These are phyloP conservation scores for Tenualosa thibaudeaui DNA, from an alignment of 2,797 vertebrate species.

Conservation along the genomic window DNA sequence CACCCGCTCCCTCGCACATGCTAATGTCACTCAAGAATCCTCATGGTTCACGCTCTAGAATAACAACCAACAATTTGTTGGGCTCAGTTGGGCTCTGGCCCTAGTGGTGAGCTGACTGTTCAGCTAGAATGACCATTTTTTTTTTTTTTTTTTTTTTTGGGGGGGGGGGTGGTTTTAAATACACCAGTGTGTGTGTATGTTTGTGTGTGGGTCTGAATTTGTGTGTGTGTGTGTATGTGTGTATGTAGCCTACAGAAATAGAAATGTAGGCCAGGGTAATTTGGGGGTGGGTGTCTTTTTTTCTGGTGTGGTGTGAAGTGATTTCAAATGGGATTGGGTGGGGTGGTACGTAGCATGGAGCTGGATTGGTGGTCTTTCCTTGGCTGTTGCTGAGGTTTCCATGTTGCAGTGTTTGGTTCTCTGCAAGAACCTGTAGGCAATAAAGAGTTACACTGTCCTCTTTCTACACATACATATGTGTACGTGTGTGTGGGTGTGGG, in stretches of 20 bases:
- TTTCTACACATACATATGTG: background rate
- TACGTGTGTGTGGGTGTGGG: constrained; percentile 1
- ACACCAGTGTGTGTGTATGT: background rate
- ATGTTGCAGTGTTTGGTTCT: background rate
- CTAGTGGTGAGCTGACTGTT: background rate
- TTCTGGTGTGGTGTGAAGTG: constrained; percentile 16
- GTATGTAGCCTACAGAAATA: constrained; percentile 11
- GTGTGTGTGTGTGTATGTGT: background rate
- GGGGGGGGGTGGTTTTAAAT: background rate
- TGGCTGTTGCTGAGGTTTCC: background rate
- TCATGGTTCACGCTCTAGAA: background rate
- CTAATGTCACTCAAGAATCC: constrained; percentile 10
- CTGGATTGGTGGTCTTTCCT: background rate
- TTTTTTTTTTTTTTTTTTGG: background rate
- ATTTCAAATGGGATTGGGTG: background rate
- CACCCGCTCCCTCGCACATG: background rate
- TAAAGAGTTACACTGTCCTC: background rate
- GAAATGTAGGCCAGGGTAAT: constrained; percentile 23
- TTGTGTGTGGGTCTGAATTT: background rate
- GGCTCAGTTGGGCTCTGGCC: background rate
- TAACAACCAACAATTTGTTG: background rate
- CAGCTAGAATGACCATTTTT: background rate
- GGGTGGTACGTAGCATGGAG: background rate
- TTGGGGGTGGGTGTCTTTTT: constrained; percentile 2
- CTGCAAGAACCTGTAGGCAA: background rate